Evolutionary conservation across 1,140 invertebrate species (phyloP).

Genomic region (Gonatopus flavifemur): DNA sequence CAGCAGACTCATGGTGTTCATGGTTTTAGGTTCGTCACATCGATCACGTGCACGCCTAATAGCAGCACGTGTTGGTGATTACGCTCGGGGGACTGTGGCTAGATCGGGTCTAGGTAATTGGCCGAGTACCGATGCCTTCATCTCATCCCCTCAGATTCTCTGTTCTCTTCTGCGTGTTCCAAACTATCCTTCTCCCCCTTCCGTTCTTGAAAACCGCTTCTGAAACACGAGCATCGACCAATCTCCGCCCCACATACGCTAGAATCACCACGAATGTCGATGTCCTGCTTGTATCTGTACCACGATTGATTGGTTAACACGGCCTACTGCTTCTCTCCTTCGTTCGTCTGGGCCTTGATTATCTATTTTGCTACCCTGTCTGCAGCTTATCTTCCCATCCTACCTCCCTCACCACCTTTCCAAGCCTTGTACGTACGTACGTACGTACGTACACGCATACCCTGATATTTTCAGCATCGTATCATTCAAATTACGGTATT

Average conservation of each 20-base stretch:
- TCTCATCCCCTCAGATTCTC: too few relatives aligned
- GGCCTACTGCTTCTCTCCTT: constrained; percentile 37
- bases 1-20: constrained; percentile 23
- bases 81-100: constrained; percentile 46
- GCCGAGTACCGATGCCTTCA: constrained; percentile 27
- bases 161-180: background rate
- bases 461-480: constrained; percentile 12
- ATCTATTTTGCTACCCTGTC: constrained; percentile 42
- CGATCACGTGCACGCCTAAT: constrained; percentile 49
- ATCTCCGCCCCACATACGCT: constrained; percentile 12
- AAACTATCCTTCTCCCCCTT: constrained; percentile 7
- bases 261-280: constrained; percentile 20
- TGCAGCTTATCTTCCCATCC: constrained; percentile 31
- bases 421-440: too few relatives aligned
- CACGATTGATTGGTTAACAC: constrained; percentile 49
- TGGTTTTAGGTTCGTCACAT: constrained; percentile 34
- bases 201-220: too few relatives aligned
- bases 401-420: too few relatives aligned
- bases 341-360: constrained; percentile 43
- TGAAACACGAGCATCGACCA: too few relatives aligned
- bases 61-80: constrained; percentile 51
- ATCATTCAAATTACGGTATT: constrained; percentile 36
- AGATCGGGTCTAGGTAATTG: constrained; percentile 51
- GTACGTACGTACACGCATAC: too few relatives aligned
- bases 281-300: constrained; percentile 20